phyloP scores from a whole-genome alignment of 1,140 invertebrate species.

The Solenopsis invicta region DNA sequence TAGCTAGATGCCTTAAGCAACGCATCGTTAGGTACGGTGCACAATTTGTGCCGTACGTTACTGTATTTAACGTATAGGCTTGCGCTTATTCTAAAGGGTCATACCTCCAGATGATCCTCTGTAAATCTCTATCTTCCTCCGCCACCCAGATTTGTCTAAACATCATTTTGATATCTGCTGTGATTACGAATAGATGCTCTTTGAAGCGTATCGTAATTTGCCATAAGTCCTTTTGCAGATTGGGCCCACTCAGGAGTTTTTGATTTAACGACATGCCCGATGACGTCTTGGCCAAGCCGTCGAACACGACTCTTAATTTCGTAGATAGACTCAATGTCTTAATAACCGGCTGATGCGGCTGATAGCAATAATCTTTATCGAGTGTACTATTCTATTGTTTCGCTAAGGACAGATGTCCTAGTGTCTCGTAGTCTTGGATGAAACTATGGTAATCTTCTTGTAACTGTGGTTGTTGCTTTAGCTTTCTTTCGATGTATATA shows the following conservation, averaged over 20 bases:
- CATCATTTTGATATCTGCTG: neutral
- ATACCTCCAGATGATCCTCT: neutral
- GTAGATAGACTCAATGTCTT: neutral
- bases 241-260: neutral
- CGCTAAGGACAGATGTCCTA: neutral
- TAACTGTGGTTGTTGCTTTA: neutral
- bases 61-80: neutral
- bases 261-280: neutral
- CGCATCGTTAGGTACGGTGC: neutral
- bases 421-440: neutral
- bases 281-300: neutral
- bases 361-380: neutral
- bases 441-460: neutral
- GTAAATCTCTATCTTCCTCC: neutral
- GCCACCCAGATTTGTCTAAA: neutral
- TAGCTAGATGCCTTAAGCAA: neutral
- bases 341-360: neutral
- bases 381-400: accelerated
- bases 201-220: neutral
- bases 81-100: neutral
- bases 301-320: neutral
- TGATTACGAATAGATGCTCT: neutral
- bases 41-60: neutral
- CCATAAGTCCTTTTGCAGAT: neutral
- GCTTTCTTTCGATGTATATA: neutral